These are phyloP conservation scores for Seladonia tumulorum DNA, from an alignment of 2,888 invertebrate species.

Conservation along the genomic window DNA sequence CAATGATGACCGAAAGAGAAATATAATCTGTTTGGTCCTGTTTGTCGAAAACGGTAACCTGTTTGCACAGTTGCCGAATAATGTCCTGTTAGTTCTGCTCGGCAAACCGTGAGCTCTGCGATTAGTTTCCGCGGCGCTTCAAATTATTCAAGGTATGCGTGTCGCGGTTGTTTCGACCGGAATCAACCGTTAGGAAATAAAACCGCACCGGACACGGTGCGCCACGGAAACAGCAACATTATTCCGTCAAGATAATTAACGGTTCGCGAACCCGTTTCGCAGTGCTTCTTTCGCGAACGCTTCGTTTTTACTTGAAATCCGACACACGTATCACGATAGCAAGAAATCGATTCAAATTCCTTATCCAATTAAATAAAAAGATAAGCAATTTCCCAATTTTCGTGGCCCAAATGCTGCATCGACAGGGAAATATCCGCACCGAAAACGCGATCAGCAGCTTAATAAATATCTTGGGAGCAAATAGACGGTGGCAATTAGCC, in stretches of 20 bases:
- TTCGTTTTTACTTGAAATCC: background rate
- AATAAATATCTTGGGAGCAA: background rate
- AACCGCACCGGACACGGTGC: background rate
- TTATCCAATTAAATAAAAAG: too few species aligned
- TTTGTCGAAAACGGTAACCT: constrained; percentile 39
- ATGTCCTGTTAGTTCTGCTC: constrained; percentile 52
- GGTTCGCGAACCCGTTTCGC: background rate
- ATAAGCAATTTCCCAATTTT: background rate
- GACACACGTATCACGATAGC: background rate
- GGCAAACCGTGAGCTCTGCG: constrained; percentile 47
- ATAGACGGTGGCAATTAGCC: background rate
- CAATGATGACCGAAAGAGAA: constrained; percentile 8
- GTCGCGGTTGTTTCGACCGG: constrained; percentile 7
- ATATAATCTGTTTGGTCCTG: constrained; percentile 22
- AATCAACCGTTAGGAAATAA: constrained; percentile 13
- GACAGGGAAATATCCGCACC: background rate
- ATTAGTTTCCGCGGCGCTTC: constrained; percentile 42
- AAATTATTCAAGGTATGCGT: constrained; percentile 35
- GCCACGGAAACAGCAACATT: background rate
- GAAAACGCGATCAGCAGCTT: background rate
- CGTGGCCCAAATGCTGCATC: background rate
- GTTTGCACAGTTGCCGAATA: constrained; percentile 44
- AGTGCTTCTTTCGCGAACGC: background rate
- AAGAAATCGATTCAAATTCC: background rate
- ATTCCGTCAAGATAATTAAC: background rate